Evolutionary conservation across 2,113 vertebrate species (phyloP), one percentile per base, ranked within the genome.

Genomic region (Rhinolophus sinicus): DNA sequence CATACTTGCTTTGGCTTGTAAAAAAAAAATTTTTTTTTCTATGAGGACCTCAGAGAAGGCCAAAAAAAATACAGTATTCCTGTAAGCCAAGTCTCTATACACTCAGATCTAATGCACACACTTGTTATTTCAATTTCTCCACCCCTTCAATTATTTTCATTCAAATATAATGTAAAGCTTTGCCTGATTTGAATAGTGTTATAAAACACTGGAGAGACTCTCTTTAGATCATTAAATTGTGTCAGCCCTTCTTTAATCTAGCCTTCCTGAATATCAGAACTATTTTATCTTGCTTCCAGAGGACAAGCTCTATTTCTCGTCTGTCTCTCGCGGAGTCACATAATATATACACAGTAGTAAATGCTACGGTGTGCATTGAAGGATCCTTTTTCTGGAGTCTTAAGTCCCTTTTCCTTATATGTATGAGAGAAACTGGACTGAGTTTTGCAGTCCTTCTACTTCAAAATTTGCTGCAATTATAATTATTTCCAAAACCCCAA

Each of bases 1-100:
- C 89, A 89, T 75, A 72, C 58, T 94, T 90, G 62, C 76, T 97
- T 93, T 82, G 38, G 94, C 73, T 83, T 76, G 26, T 70, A 54
- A 54, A 54, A 15, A 22, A 6, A 60, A n/a, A n/a, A n/a, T n/a
- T n/a, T n/a, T n/a, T n/a, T n/a, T n/a, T n/a, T n/a, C 92, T 78
- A 82, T 35, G 64, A 95, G 62, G 24, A 94, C 38, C 35, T 65
- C 58, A 47, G 44, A 70, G 44, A 70, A 88, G 69, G 65, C 76
- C 82, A 72, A 94, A 95, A 77, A 12, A 44, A 44, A 62, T 38
- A 70, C 30, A 60, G 14, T 62, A n/a, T 81, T 80, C 70, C 44
- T 70, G 9, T 18, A 69, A 86, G 35, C 33, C 33, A 95, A 21
- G 22, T 84, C 33, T 28, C 24, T 75, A 40, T 52, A 87, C n/a